A percentile compares a stretch with the other conserved stretches of the same genome.
These are phyloP conservation scores for Atta colombica DNA, from an alignment of 1,140 invertebrate genomes.

Conservation along the genomic window DNA sequence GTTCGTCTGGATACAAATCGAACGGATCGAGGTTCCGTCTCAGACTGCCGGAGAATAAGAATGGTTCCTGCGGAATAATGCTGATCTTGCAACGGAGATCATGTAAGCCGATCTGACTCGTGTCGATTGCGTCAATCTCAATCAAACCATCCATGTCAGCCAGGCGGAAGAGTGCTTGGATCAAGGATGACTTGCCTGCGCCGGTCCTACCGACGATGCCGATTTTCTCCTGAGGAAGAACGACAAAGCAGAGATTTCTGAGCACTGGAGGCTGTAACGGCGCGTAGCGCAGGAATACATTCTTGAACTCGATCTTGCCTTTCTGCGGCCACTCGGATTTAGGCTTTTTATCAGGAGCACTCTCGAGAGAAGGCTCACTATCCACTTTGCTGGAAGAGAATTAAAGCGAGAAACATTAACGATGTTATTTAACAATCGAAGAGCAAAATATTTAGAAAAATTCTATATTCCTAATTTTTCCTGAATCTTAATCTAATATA, in stretches of 20 bases:
- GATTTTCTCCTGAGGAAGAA: slow-evolving; percentile 91
- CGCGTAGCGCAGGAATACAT: slow-evolving; percentile 90
- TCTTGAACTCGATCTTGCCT: slow-evolving; percentile 90
- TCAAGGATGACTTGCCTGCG: slow-evolving; percentile 89
- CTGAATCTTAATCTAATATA: too few species aligned
- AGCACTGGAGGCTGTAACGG: slow-evolving; percentile 89
- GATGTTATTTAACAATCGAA: not conserved
- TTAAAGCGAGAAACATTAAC: not conserved
- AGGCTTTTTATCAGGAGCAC: slow-evolving; percentile 89
- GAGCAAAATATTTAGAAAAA: too few species aligned
- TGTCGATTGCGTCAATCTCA: slow-evolving; percentile 88
- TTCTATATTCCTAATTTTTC: too few species aligned
- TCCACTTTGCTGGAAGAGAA: slow-evolving; percentile 84
- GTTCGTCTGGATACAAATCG: slow-evolving; percentile 90
- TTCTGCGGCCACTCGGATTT: slow-evolving; percentile 90
- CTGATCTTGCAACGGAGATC: slow-evolving; percentile 91
- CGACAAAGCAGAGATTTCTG: slow-evolving; percentile 91
- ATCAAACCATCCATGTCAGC: slow-evolving; percentile 87
- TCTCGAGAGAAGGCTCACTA: slow-evolving; percentile 90
- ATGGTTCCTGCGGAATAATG: slow-evolving; percentile 95
- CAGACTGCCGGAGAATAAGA: slow-evolving; percentile 94
- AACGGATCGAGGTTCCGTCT: slow-evolving; percentile 96
- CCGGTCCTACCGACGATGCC: slow-evolving; percentile 94
- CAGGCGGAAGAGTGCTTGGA: slow-evolving; percentile 79
- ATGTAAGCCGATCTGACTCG: slow-evolving; percentile 89